A percentile compares a stretch with the other conserved stretches of the same genome.
phyloP scores from a whole-genome alignment of 2,797 vertebrate genomes.

The Margarornis squamiger region DNA sequence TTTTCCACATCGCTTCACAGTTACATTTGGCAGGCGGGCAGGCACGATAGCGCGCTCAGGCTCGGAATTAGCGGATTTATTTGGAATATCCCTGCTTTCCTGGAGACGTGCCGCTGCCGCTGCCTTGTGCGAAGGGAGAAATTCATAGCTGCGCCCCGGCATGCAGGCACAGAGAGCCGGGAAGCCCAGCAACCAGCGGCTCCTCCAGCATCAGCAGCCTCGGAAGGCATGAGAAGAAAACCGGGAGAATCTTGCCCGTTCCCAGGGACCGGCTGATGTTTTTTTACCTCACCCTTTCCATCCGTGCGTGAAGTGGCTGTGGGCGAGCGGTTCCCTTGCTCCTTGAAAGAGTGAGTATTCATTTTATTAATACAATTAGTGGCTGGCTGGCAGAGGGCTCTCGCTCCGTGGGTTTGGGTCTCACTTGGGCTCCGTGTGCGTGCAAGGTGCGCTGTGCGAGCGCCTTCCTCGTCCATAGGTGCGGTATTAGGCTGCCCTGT shows the following conservation, averaged over 20 bases:
- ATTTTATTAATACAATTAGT: constrained; percentile 13
- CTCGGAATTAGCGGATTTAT: constrained; percentile 74
- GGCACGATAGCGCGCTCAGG: constrained; percentile 82
- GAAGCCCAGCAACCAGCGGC: constrained; percentile 39
- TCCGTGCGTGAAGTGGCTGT: constrained; percentile 41
- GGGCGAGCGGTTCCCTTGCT: constrained; percentile 27
- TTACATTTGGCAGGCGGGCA: constrained; percentile 84
- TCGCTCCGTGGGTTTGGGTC: background rate
- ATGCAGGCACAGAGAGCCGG: constrained; percentile 52
- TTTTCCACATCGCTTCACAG: constrained; percentile 91
- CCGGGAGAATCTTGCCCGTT: constrained; percentile 52
- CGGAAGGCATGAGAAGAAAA: constrained; percentile 63
- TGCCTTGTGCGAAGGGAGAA: constrained; percentile 43
- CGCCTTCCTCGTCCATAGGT: background rate
- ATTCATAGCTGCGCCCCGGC: constrained; percentile 55
- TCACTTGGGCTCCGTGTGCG: constrained; percentile 4
- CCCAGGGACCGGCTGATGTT: constrained; percentile 34
- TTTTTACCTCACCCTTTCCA: constrained; percentile 34
- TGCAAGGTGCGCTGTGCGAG: background rate
- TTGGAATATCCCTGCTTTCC: constrained; percentile 70
- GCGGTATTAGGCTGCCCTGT: background rate
- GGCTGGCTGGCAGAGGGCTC: constrained; percentile 6
- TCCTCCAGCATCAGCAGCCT: constrained; percentile 58
- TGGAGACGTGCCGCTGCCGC: constrained; percentile 57
- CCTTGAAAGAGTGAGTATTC: constrained; percentile 73